Evolutionary conservation across 2,797 vertebrate genomes (phyloP).

Genomic region (Enteromius thamalakanensis): DNA sequence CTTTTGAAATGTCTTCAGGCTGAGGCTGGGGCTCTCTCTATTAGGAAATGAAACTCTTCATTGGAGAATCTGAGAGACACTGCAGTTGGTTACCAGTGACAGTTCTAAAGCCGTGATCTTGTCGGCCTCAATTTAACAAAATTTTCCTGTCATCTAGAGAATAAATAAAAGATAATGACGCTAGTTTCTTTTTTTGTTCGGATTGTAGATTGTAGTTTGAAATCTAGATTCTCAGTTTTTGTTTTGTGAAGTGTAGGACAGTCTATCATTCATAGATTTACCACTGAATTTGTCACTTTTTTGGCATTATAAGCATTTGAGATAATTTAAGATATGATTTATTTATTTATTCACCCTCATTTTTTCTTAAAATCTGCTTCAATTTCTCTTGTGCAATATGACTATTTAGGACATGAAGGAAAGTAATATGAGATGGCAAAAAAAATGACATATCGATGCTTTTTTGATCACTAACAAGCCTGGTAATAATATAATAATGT

Average conservation of each 20-base stretch:
- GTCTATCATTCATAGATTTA: neutral
- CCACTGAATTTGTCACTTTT: neutral
- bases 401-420: neutral
- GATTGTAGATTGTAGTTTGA: neutral
- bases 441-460: neutral
- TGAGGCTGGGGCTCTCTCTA: neutral
- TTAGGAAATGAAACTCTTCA: constrained; percentile 39
- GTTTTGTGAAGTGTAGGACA: neutral
- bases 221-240: neutral
- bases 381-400: neutral
- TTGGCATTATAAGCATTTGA: neutral
- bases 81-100: constrained; percentile 20
- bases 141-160: constrained; percentile 23
- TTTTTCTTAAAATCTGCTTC: neutral
- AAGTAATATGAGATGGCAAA: neutral
- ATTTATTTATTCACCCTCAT: neutral
- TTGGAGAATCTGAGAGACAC: constrained; percentile 26
- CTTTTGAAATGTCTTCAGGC: constrained; percentile 40
- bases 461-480: neutral
- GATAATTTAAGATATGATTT: neutral
- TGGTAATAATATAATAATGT: neutral
- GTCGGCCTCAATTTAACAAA: constrained; percentile 11
- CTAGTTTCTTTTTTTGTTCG: neutral
- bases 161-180: constrained; percentile 14
- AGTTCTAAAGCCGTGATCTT: constrained; percentile 7